Conservation (phyloP, 2,797 vertebrate genomes). For the Melanogrammus aeglefinus region DNA sequence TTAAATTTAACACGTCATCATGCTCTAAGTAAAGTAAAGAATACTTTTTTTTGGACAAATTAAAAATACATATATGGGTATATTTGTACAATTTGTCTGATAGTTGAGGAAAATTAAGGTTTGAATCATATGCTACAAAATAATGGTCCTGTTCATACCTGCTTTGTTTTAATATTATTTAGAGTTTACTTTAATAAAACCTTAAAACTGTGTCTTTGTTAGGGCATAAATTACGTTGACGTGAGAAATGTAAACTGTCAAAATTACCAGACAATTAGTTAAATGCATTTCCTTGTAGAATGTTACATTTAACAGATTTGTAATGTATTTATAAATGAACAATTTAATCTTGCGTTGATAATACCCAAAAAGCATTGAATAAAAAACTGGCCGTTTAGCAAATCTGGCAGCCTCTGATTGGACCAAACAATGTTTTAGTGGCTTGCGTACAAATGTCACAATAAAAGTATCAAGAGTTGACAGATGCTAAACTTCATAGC, state of each 20-base stretch:
- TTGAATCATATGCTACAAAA: conserved; percentile 23
- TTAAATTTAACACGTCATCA: background rate
- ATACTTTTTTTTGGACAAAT: background rate
- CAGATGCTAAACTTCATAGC: background rate
- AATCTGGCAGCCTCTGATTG: conserved; percentile 67
- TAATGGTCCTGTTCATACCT: background rate
- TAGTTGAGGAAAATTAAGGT: background rate
- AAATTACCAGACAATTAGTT: background rate
- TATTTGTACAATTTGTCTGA: conserved; percentile 15
- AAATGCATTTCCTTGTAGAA: background rate
- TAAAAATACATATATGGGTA: conserved; percentile 5
- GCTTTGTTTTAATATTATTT: background rate
- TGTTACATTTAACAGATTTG: background rate
- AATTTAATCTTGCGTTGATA: background rate
- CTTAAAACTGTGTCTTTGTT: conserved; percentile 22
- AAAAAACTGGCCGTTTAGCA: conserved; percentile 16
- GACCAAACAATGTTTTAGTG: conserved; percentile 31
- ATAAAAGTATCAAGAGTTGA: conserved; percentile 35
- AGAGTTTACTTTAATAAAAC: conserved; percentile 42
- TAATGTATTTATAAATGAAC: background rate
- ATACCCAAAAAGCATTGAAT: background rate
- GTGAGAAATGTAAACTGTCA: background rate
- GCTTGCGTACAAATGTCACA: conserved; percentile 33
- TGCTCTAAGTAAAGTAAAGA: background rate
- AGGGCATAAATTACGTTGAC: background rate